Percentiles rank a stretch among this genome's conserved stretches.
Evolutionary conservation across 1,140 invertebrate species (phyloP).

Genomic region (Rhopalosiphum maidis): DNA sequence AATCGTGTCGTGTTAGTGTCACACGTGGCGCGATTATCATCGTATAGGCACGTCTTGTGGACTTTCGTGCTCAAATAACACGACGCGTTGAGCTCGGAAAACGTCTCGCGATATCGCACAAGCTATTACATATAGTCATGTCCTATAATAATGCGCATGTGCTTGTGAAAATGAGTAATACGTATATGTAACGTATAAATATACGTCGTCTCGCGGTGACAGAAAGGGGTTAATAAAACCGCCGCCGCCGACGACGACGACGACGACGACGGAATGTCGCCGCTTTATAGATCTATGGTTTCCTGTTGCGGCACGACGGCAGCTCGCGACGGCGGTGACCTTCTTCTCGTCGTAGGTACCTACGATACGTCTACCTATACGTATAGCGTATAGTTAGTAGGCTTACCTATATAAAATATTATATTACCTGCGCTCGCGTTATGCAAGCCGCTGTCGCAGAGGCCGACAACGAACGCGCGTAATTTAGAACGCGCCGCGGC

Average conservation of each 20-base stretch:
- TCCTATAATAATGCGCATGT: background rate
- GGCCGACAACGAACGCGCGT: background rate
- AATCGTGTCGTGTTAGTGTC: background rate
- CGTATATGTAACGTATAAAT: background rate
- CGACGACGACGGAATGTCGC: background rate
- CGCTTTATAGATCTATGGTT: background rate
- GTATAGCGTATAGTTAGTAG: background rate
- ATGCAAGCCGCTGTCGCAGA: background rate
- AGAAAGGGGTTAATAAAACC: slow-evolving; percentile 32
- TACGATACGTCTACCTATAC: background rate
- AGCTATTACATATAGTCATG: too few species aligned
- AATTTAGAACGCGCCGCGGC: background rate
- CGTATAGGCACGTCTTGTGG: too few species aligned
- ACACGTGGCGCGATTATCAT: background rate
- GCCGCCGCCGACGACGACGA: background rate
- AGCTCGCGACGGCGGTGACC: background rate
- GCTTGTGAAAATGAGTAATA: background rate
- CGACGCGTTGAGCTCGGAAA: background rate
- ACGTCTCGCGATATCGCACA: background rate
- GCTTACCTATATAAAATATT: background rate
- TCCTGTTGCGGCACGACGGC: background rate
- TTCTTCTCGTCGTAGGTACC: background rate
- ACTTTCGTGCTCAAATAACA: background rate
- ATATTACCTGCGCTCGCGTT: background rate
- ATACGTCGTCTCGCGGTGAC: background rate